Base-by-base conservation (phyloP, 2,797 vertebrate genomes). In the Centroberyx gerrardi region DNA sequence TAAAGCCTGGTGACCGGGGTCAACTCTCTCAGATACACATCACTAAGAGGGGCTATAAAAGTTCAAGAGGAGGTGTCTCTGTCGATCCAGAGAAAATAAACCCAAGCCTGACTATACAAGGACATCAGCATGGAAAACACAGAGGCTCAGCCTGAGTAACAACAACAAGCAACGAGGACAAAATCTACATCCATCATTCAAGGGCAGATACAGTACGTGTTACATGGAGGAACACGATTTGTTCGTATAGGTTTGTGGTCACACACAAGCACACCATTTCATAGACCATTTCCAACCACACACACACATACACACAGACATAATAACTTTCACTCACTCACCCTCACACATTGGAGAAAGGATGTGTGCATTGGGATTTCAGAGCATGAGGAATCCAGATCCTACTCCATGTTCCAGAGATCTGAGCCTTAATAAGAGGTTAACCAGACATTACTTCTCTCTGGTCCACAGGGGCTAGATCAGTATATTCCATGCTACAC, bases 11-110 rank as follows among this genome's bases (percentile, higher is more conserved):
- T 92, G 88, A 94, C 92, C 88, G 67, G 74, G 94, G 93, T 95
- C 94, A 94, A 80, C 84, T 74, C 91, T 92, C 91, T 91, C 88
- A 93, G 92, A 94, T 91, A 92, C 92, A 93, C 92, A 93, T 92
- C 88, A 86, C 89, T 92, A 89, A 94, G 92, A 94, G 87, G 91
- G 92, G 84, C 93, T 87, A 90, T 93, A 92, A 94, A 93, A 94
- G 92, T 92, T 95, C 93, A 94, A 93, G 93, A 95, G 91, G 92
- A 94, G 93, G 90, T 93, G 92, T 93, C 90, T 90, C 85, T 91
- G 87, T 91, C 91, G 87, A 93, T 92, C 92, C 89, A 92, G 91
- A 91, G 90, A 94, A 92, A 93, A 94, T 94, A 93, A 95, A 95
- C 92, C 87, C 83, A 73, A 75, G 88, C 85, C 87, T 91, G 87